A percentile compares a stretch with the other conserved stretches of the same genome.
These are phyloP conservation scores for Temnothorax nylanderi DNA, from an alignment of 1,140 invertebrate genomes.

Conservation along the genomic window DNA sequence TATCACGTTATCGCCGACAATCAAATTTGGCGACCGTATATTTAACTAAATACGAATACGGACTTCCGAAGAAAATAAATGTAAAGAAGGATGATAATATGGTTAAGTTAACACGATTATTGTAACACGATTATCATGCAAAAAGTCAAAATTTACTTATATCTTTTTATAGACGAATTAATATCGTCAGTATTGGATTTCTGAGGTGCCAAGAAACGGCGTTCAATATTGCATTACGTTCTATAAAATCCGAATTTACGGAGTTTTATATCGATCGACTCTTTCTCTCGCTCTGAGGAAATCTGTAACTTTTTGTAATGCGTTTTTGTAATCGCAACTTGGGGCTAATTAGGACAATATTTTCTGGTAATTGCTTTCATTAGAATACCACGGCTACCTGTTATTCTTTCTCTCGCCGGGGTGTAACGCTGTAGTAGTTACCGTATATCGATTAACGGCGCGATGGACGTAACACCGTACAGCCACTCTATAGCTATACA, in stretches of 20 bases:
- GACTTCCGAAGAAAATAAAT: no score
- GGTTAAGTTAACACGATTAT: neutral
- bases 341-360: conserved; percentile 64
- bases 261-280: neutral
- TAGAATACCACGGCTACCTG: conserved; percentile 37
- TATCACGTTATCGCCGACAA: neutral
- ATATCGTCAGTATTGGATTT: neutral
- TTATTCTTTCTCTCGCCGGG: conserved; percentile 55
- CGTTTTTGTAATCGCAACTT: conserved; percentile 53
- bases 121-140: neutral
- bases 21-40: neutral
- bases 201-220: neutral
- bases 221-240: neutral
- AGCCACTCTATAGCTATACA: neutral
- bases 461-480: conserved; percentile 23
- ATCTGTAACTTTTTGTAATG: conserved; percentile 55
- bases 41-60: neutral
- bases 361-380: conserved; percentile 65
- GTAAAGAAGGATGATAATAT: no score
- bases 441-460: conserved; percentile 58
- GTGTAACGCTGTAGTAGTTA: conserved; percentile 61
- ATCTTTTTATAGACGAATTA: neutral
- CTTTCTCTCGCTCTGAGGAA: neutral
- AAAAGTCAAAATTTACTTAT: neutral
- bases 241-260: conserved; percentile 11